Base-by-base conservation (phyloP, 2,113 vertebrate genomes). In the Anguilla rostrata region DNA sequence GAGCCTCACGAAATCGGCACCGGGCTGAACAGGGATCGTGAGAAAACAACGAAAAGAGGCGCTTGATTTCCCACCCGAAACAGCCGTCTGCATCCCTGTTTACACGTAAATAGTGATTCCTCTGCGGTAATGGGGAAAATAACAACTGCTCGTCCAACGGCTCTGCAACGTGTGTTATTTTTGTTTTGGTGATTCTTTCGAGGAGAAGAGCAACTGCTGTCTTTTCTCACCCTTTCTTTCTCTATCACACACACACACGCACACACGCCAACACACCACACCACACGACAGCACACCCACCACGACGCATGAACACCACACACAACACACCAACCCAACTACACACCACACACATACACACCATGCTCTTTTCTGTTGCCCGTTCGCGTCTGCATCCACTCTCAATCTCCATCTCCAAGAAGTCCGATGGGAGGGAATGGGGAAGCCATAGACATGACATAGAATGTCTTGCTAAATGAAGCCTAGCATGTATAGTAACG, bases 211-310 rank as follows among this genome's bases (percentile, higher is more conserved):
- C 12, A 11, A 53, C 49, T 11, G 49, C 49, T 53, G 1, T 53
- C 49, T 46, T 46, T 46, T 85, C 34, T 46, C 29, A 86, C n/a
- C 85, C 85, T 56, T 81, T 87, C 40, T 88, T 29, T 16, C 12
- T 53, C 49, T 53, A 14, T 34, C 84, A 46, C 86, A 86, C 85
- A 90, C 84, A 90, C 90, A 56, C 86, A 84, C 87, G 86, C 84
- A 87, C 81, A 39, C 71, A 40, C 46, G 60, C 39, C 15, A 20
- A 86, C 78, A 56, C 11, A 4, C n/a, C n/a, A n/a, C n/a, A n/a
- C n/a, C 75, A 66, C 85, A 34, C n/a, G 40, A n/a, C n/a, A n/a
- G n/a, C n/a, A n/a, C n/a, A n/a, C n/a, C n/a, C n/a, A n/a, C n/a
- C n/a, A n/a, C n/a, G n/a, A n/a, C n/a, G n/a, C n/a, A n/a, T n/a